Evolutionary conservation across 2,113 vertebrate genomes (phyloP), one percentile per base, ranked within the genome.

Genomic region (Thamnaconus septentrionalis): DNA sequence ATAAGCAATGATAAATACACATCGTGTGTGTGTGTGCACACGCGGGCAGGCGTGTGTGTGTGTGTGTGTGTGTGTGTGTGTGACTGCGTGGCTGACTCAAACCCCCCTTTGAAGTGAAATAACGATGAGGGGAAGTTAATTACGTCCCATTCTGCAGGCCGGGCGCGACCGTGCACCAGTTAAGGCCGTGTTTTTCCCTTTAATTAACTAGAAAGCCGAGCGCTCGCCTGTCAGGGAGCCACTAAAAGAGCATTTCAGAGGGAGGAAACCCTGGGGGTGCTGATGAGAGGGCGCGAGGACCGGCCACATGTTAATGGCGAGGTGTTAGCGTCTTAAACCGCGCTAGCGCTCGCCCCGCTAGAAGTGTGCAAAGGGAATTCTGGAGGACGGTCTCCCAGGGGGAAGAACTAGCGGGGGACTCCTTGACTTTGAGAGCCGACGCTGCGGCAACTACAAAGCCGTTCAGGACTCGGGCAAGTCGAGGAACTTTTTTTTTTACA

Each of bases 61-160:
- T 64, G 65, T 53, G 48, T 56, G 53, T 50, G 53, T 67, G 65
- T 59, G 53, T 54, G 57, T 66, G 61, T 65, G 60, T 62, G 69
- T 71, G 53, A 75, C 61, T 76, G 80, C 69, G 74, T 82, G 85
- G 88, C 82, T 92, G 92, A 92, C 87, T 89, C 83, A 84, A 90
- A 84, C 81, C 65, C 18, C 92, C 93, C 94, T 93, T 87, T 93
- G 92, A 93, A 93, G 94, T 93, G 93, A 93, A 93, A 92, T 91
- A 93, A 93, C 93, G 94, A 96, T 94, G 95, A 94, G 95, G 95
- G 93, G 94, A 94, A 96, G 94, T 95, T 97, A 96, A 96, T 97
- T 96, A 96, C 93, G 93, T 90, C 92, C 89, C 90, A 94, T 93
- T 93, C 82, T 93, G 91, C 91, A 91, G 94, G 91, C 93, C 91